Base-by-base conservation (phyloP, 2,113 vertebrate genomes). In the Rhineura floridana region DNA sequence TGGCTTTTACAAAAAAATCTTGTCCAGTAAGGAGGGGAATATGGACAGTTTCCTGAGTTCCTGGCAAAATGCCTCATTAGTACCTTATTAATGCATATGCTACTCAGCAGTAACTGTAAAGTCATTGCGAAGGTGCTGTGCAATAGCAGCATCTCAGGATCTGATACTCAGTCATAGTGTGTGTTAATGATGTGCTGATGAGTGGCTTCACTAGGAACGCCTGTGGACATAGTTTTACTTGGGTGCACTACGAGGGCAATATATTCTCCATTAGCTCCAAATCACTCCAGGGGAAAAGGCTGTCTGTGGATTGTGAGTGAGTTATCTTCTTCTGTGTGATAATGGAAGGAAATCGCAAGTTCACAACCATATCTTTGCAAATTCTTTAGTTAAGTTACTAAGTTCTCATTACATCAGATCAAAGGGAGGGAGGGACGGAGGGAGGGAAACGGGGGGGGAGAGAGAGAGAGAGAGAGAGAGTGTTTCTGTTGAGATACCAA, bases 111-210 rank as follows among this genome's bases (percentile, higher is more conserved):
- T 79, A 69, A 52, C 62, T 86, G 25, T 62, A 79, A 67, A 79
- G 46, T 50, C 63, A 67, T 62, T 36, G 62, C 17, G 46, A 86
- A 86, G 75, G 59, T 52, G 46, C 62, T 25, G 73, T 10, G 6
- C 85, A 86, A 86, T 67, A 67, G 62, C 42, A 77, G 72, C 73
- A 63, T 76, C 55, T 55, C 10, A 33, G 42, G 84, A 86, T 62
- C 84, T 77, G 73, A 55, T 39, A 59, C 75, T 79, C 44, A 52
- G 75, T 78, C 85, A 69, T 69, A 36, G 85, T 67, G 62, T 48
- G 55, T 78, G 75, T 79, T 86, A 86, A 86, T 79, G 85, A 86
- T 67, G 62, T 86, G 85, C 85, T 86, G 79, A 86, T 79, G 85
- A 79, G 62, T 79, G 85, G 79, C 59, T 86, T 86, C 85, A 67